Conservation (phyloP, 2,113 vertebrate species). For the Nycticebus coucang region DNA sequence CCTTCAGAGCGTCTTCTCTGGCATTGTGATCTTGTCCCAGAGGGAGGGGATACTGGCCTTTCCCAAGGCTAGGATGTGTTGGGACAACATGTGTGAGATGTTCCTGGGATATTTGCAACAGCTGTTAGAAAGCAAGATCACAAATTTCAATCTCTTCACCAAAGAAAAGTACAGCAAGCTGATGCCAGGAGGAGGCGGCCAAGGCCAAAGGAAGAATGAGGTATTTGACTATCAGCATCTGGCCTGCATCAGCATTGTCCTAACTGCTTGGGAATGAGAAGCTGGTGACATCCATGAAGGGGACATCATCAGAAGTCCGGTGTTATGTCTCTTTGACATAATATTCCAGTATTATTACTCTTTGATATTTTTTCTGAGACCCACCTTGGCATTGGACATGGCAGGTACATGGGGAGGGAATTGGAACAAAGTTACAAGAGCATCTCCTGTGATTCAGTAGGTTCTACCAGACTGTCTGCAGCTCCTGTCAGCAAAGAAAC, state of each 20-base stretch:
- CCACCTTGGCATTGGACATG: background rate
- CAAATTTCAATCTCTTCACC: background rate
- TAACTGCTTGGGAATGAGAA: background rate
- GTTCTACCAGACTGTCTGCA: background rate
- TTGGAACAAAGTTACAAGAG: background rate
- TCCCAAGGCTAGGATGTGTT: background rate
- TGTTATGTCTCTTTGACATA: background rate
- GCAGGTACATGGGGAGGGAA: background rate
- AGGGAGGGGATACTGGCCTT: background rate
- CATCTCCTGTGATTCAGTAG: background rate
- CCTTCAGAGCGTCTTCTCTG: background rate
- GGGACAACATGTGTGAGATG: background rate
- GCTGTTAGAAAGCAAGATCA: background rate
- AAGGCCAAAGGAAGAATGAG: background rate
- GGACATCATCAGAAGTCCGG: background rate
- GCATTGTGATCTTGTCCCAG: background rate
- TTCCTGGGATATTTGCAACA: background rate
- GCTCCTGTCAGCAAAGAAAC: background rate
- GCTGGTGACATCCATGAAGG: background rate
- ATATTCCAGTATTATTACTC: background rate
- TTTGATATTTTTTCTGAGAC: background rate
- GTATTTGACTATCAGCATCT: background rate
- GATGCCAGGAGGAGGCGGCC: background rate
- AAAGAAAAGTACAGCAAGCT: background rate
- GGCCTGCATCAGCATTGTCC: background rate